A percentile compares a stretch with the other conserved stretches of the same genome.
phyloP scores from a whole-genome alignment of 2,113 vertebrate genomes.

The Callaeas wilsoni region DNA sequence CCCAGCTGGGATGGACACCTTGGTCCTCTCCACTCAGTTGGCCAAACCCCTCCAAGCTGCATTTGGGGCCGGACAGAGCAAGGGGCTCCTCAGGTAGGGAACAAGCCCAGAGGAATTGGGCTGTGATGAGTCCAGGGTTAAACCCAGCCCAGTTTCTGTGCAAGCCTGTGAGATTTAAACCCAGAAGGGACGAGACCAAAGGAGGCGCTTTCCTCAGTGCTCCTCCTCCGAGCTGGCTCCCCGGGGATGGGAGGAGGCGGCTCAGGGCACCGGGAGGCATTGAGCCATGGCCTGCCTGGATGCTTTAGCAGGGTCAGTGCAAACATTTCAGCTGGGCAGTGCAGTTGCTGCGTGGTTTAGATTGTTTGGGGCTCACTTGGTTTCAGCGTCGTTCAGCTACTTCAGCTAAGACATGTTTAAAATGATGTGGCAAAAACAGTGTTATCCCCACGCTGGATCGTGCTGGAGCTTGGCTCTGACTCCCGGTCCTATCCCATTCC shows the following conservation, averaged over 20 bases:
- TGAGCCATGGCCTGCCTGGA: not conserved
- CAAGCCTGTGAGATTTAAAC: not conserved
- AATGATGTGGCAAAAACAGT: not conserved
- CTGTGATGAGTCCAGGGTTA: not conserved
- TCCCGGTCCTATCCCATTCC: not conserved
- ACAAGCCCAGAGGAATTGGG: rapidly evolving
- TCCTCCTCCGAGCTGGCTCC: not conserved
- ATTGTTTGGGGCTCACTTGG: not conserved
- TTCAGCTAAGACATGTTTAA: slow-evolving; percentile 21
- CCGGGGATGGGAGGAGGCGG: not conserved
- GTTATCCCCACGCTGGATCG: not conserved
- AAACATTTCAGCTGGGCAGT: not conserved
- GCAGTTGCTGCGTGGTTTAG: not conserved
- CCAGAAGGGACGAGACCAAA: not conserved
- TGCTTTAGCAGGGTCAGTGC: not conserved
- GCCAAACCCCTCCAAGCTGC: not conserved
- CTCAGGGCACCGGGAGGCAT: not conserved
- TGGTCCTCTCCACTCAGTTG: not conserved
- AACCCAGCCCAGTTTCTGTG: not conserved
- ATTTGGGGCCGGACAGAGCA: not conserved
- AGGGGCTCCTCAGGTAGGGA: not conserved
- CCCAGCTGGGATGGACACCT: not conserved
- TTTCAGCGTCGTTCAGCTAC: not conserved
- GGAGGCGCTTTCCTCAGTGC: not conserved
- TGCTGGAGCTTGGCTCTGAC: slow-evolving; percentile 27